Conservation (phyloP, 1,140 invertebrate genomes). For the Pseudachorutes palmiensis region DNA sequence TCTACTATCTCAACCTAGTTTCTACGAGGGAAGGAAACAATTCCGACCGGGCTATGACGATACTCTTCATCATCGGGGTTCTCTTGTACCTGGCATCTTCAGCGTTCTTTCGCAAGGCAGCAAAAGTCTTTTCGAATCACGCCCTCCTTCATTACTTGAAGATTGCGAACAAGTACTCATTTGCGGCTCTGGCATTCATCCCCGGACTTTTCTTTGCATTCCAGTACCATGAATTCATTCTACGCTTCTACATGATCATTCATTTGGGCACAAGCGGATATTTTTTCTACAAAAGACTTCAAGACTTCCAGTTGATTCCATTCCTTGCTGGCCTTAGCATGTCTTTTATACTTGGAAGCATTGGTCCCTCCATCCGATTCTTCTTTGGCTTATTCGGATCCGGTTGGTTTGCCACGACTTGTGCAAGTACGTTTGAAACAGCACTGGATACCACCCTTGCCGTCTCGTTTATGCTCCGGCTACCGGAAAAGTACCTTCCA, state of each 20-base stretch:
- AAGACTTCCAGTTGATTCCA: conserved; percentile 26
- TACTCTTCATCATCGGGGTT: background rate
- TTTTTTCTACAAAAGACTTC: conserved; percentile 28
- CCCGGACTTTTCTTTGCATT: conserved; percentile 30
- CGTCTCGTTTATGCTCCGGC: conserved; percentile 20
- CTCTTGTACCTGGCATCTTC: background rate
- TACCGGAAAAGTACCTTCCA: conserved; percentile 25
- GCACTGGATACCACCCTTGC: conserved; percentile 14
- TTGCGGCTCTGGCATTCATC: conserved; percentile 23
- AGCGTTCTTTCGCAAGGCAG: background rate
- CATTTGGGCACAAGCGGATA: conserved; percentile 20
- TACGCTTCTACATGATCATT: conserved; percentile 17
- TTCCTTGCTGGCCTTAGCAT: conserved; percentile 23
- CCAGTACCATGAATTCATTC: conserved; percentile 20
- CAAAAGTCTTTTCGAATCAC: background rate
- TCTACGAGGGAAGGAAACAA: background rate
- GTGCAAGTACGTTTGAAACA: conserved; percentile 2
- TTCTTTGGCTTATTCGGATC: conserved; percentile 27
- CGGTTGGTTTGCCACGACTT: conserved; percentile 18
- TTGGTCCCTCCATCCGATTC: conserved; percentile 13
- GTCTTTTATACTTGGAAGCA: conserved; percentile 16
- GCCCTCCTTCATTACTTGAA: conserved; percentile 13
- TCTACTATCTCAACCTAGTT: background rate
- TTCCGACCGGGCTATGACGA: background rate
- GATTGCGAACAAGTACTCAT: conserved; percentile 19